Base-by-base conservation (phyloP, 2,113 vertebrate genomes). In the Pseudorhombus dupliciocellatus region DNA sequence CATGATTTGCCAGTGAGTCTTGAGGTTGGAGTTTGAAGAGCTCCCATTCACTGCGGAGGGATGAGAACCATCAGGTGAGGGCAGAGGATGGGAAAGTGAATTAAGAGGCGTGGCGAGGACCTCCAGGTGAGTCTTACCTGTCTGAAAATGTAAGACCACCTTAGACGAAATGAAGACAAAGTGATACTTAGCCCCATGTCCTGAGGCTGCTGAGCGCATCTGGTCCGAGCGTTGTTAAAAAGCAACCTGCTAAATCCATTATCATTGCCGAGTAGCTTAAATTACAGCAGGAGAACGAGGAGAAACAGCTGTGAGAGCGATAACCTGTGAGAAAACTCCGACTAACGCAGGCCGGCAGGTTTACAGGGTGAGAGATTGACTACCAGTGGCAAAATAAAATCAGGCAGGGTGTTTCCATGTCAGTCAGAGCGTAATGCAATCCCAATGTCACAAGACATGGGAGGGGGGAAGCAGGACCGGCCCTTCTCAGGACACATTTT, bases 291-390 rank as follows among this genome's bases (percentile, higher is more conserved):
- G 61, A 69, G 77, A 85, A 83, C 30, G 53, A 60, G 64, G 76
- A 81, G 63, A 80, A 85, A 74, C 84, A 84, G 82, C 80, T 66
- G 85, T 63, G 30, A 84, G 86, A 84, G 86, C 51, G 85, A 86
- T 85, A 88, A 91, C 84, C 80, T 88, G 86, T 77, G 73, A 90
- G 82, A 85, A 88, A 89, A 77, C 53, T 50, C 50, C 37, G 64
- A 56, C 78, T 80, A 77, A 88, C 81, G 69, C 60, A 62, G 59
- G 42, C 70, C 44, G 21, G 77, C 82, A 73, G 82, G 30, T 91
- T 92, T 84, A 90, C 81, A 81, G 80, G 86, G 85, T 82, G 86
- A 88, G 72, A 86, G 90, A 91, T 85, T 85, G 86, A 89, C 88
- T 87, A 66, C 76, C 73, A 56, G 70, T 44, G 72, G 83, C 83